Percentiles rank a stretch among this genome's conserved stretches.
Conservation (phyloP, 92 coral and sea anemone species). For the Meandrina meandrites region DNA sequence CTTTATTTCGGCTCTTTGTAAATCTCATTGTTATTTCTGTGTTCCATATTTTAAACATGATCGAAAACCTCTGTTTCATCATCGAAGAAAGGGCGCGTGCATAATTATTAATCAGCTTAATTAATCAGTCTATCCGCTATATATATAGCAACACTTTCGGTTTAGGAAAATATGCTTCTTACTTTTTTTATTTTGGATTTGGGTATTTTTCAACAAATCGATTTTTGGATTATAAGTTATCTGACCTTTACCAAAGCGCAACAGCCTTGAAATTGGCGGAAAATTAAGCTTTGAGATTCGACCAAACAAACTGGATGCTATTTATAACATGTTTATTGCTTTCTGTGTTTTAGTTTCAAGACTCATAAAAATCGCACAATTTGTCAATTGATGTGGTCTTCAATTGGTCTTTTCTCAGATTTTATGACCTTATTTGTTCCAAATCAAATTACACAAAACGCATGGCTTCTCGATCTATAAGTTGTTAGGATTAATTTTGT, state of each 20-base stretch:
- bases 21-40: neutral
- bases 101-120: neutral
- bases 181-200: neutral
- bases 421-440: neutral
- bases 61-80: neutral
- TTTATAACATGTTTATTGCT: neutral
- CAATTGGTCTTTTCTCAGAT: neutral
- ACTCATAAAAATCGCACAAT: neutral
- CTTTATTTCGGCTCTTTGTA: neutral
- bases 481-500: slow-evolving; percentile 19
- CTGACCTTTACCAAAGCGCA: neutral
- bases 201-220: neutral
- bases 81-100: neutral
- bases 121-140: neutral
- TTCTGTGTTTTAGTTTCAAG: neutral
- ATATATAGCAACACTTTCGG: too few relatives aligned
- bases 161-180: too few relatives aligned
- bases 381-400: neutral
- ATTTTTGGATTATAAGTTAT: neutral
- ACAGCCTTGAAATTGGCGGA: neutral
- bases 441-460: slow-evolving; percentile 9
- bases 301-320: neutral
- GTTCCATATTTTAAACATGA: neutral
- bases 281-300: neutral
- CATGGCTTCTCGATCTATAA: slow-evolving; percentile 1